These are phyloP conservation scores for Odobenus rosmarus DNA, from an alignment of 2,113 vertebrate species.

Conservation along the genomic window DNA sequence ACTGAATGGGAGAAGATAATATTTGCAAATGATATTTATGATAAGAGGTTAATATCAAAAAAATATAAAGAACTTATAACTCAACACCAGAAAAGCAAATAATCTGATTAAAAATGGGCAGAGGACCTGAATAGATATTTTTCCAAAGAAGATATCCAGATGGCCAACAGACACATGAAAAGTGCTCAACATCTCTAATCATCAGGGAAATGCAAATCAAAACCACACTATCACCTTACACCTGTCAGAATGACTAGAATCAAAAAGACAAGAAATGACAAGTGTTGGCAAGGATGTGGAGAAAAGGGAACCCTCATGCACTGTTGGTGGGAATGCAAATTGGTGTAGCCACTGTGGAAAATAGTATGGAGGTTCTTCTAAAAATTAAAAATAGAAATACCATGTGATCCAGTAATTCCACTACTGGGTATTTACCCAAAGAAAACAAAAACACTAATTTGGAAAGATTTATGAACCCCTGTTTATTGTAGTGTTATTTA, in stretches of 20 bases:
- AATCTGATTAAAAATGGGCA: neutral
- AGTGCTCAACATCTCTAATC: neutral
- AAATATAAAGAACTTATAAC: neutral
- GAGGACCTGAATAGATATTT: neutral
- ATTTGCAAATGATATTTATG: neutral
- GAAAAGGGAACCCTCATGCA: neutral
- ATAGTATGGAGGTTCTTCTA: neutral
- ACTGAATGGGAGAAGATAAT: neutral
- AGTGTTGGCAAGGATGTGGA: neutral
- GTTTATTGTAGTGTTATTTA: neutral
- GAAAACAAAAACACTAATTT: neutral
- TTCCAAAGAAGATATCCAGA: neutral
- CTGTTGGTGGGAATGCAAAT: neutral
- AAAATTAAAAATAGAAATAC: neutral
- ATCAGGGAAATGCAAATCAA: neutral
- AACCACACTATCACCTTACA: neutral
- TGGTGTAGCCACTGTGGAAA: neutral
- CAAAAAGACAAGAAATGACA: neutral
- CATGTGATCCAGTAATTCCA: neutral
- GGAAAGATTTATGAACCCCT: neutral
- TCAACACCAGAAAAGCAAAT: neutral
- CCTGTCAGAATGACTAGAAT: neutral
- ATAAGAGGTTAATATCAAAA: neutral
- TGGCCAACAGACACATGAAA: neutral
- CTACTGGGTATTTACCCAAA: neutral